Evolutionary conservation across 2,888 invertebrate species (phyloP).

Genomic region (Tetramorium bicarinatum): DNA sequence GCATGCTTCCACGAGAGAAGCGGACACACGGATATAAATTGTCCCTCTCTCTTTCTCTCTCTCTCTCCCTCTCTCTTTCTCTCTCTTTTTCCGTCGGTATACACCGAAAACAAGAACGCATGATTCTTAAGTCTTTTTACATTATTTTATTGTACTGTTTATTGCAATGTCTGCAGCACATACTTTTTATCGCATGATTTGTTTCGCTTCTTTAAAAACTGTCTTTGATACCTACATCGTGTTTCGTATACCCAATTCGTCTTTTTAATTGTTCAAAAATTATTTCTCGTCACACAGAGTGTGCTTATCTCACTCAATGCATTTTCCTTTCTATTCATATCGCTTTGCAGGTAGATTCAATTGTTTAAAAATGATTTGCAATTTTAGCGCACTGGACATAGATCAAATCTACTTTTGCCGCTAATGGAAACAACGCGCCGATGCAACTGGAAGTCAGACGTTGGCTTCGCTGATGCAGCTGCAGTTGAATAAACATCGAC

Average conservation of each 20-base stretch:
- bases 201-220: neutral
- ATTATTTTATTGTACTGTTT: neutral
- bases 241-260: neutral
- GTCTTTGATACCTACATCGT: slow-evolving; percentile 3
- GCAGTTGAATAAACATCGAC: slow-evolving; percentile 77
- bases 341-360: neutral
- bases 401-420: slow-evolving; percentile 9
- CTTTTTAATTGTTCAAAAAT: slow-evolving; percentile 13
- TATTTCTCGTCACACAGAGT: neutral
- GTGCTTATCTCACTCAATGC: neutral
- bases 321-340: neutral
- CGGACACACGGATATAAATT: slow-evolving; percentile 44
- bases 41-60: neutral
- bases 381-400: neutral
- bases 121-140: neutral
- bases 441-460: slow-evolving; percentile 64
- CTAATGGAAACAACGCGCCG: slow-evolving; percentile 18
- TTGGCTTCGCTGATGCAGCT: slow-evolving; percentile 71
- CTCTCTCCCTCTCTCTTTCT: neutral
- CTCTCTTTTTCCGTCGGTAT: neutral
- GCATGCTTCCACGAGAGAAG: slow-evolving; percentile 35
- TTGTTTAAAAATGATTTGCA: neutral
- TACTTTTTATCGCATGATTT: neutral
- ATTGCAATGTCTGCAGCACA: neutral
- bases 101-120: slow-evolving; percentile 38